Conservation (phyloP, 2,113 vertebrate species). For the Tragelaphus buxtoni region DNA sequence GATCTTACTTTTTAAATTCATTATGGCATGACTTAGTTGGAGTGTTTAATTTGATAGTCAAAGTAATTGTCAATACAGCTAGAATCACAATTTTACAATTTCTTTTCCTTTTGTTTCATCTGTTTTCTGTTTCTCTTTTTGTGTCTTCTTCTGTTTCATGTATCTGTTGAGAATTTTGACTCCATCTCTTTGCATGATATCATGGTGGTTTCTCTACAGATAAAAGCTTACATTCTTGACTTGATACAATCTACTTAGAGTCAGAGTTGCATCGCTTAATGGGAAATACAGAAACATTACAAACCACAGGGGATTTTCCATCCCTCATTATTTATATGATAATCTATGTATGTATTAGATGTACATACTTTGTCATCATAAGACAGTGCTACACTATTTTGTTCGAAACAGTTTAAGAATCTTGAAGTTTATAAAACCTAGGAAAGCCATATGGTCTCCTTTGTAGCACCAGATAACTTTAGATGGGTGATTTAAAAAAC, state of each 20-base stretch:
- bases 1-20: not conserved
- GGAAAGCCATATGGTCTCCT: not conserved
- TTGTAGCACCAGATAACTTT: not conserved
- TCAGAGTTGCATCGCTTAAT: not conserved
- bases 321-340: not conserved
- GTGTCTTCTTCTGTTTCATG: not conserved
- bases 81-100: not conserved
- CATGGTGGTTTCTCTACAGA: not conserved
- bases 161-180: not conserved
- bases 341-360: not conserved
- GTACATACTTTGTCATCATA: not conserved
- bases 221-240: not conserved
- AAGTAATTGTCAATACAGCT: not conserved
- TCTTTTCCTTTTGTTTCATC: not conserved
- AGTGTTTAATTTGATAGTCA: not conserved
- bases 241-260: not conserved
- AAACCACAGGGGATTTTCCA: not conserved
- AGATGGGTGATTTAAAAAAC: not conserved
- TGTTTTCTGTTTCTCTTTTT: not conserved
- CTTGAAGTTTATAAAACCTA: not conserved
- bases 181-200: not conserved
- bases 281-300: not conserved
- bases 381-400: not conserved
- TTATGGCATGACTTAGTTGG: not conserved
- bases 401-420: not conserved